A percentile compares a stretch with the other conserved stretches of the same genome.
These are phyloP conservation scores for Alectura lathami DNA, from an alignment of 2,113 vertebrate genomes.

Conservation along the genomic window DNA sequence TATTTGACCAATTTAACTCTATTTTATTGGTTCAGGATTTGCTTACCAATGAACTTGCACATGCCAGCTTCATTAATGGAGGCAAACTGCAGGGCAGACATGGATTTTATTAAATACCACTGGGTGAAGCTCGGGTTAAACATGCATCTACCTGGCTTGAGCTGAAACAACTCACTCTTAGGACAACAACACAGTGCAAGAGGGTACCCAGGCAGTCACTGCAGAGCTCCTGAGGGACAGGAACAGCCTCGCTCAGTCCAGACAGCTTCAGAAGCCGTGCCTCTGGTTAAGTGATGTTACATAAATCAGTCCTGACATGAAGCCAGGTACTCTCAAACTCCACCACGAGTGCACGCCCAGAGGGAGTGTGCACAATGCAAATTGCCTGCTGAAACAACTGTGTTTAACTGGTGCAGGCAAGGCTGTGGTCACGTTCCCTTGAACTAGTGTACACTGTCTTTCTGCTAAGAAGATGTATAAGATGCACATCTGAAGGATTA, in stretches of 20 bases:
- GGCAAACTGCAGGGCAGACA: background rate
- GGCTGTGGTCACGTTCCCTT: background rate
- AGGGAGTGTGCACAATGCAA: background rate
- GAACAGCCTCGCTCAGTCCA: background rate
- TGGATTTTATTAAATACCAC: background rate
- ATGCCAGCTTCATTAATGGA: background rate
- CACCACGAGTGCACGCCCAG: fast-evolving
- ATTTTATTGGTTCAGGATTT: background rate
- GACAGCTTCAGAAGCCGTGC: background rate
- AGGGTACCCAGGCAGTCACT: background rate
- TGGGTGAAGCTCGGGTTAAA: background rate
- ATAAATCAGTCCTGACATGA: no score
- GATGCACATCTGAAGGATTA: background rate
- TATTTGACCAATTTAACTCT: background rate
- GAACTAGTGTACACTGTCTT: background rate
- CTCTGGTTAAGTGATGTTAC: background rate
- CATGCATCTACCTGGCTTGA: background rate
- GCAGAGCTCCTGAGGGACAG: background rate
- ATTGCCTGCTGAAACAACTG: background rate
- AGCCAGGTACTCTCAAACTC: background rate
- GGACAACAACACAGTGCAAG: background rate
- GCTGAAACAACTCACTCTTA: background rate
- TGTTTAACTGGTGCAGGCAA: background rate
- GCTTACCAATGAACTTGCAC: background rate
- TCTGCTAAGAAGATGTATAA: background rate